Conservation (phyloP, 92 coral and sea anemone genomes). For the Porites evermanni region DNA sequence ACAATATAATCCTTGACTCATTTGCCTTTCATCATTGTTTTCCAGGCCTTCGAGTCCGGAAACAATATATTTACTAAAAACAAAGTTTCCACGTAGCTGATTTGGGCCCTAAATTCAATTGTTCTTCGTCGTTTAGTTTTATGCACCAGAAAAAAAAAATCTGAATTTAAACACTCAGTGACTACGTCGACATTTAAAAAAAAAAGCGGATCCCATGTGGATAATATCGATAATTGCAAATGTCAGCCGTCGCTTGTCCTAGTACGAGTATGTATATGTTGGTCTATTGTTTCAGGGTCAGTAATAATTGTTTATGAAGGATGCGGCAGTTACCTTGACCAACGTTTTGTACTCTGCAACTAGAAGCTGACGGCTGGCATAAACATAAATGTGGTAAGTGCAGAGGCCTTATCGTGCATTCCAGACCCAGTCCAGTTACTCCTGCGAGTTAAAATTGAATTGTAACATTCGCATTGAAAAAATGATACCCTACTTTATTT, state of each 20-base stretch:
- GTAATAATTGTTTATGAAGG: not conserved
- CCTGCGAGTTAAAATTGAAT: slow-evolving; percentile 19
- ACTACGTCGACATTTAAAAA: not conserved
- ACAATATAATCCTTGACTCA: slow-evolving; percentile 12
- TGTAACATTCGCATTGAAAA: not conserved
- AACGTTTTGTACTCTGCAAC: slow-evolving; percentile 25
- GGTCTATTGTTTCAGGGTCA: slow-evolving; percentile 8
- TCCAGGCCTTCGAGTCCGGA: too few species aligned
- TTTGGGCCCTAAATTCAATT: too few species aligned
- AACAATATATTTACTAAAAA: too few species aligned
- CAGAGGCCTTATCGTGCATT: slow-evolving; percentile 28
- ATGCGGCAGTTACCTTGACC: slow-evolving; percentile 19
- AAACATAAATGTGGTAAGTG: slow-evolving; percentile 24
- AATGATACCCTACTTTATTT: not conserved
- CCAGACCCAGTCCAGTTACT: slow-evolving; percentile 31
- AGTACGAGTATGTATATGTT: not conserved
- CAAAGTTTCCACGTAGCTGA: too few species aligned
- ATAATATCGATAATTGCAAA: not conserved
- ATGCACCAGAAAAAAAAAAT: too few species aligned
- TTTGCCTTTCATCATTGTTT: slow-evolving; percentile 21
- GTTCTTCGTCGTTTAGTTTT: too few species aligned
- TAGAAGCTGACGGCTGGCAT: slow-evolving; percentile 40
- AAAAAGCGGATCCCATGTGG: not conserved
- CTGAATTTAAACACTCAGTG: too few species aligned
- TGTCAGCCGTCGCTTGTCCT: slow-evolving; percentile 24